Percentiles rank a stretch among this genome's conserved stretches.
These are phyloP conservation scores for Lasiurus borealis DNA, from an alignment of 2,113 vertebrate genomes.

Conservation along the genomic window DNA sequence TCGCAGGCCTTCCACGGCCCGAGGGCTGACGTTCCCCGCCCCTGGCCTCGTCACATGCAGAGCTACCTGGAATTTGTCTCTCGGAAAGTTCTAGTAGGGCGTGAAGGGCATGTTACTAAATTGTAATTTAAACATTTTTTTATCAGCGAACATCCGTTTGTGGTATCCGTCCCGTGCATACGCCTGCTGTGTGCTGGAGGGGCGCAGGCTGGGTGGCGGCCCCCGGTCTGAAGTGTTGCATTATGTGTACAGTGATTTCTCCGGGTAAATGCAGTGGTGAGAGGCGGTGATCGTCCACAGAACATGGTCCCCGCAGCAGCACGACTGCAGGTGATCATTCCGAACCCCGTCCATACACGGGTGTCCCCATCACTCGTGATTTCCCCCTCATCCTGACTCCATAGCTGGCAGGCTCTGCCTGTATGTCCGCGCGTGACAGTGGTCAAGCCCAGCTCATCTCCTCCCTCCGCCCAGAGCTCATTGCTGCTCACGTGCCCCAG, in stretches of 20 bases:
- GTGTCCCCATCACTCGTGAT: neutral
- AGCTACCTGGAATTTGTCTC: neutral
- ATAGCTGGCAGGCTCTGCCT: neutral
- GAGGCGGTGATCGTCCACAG: neutral
- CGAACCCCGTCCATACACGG: neutral
- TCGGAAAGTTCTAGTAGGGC: neutral
- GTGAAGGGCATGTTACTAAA: neutral
- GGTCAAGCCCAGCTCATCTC: neutral
- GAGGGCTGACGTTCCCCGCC: too few relatives aligned
- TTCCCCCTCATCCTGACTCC: neutral
- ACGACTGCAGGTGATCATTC: too few relatives aligned
- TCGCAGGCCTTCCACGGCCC: too few relatives aligned
- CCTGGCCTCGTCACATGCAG: neutral
- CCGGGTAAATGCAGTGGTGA: neutral
- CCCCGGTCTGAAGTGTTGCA: neutral
- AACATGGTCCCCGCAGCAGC: neutral
- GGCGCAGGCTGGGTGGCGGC: too few relatives aligned
- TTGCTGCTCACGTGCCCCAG: neutral
- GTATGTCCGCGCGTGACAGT: neutral
- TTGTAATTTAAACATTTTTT: neutral
- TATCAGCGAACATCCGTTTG: too few relatives aligned
- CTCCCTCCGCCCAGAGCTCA: neutral
- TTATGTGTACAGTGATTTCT: neutral
- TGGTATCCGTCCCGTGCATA: too few relatives aligned
- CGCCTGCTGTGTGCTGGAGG: too few relatives aligned